These are phyloP conservation scores for Naja naja DNA, from an alignment of 2,113 vertebrate genomes.

Conservation along the genomic window DNA sequence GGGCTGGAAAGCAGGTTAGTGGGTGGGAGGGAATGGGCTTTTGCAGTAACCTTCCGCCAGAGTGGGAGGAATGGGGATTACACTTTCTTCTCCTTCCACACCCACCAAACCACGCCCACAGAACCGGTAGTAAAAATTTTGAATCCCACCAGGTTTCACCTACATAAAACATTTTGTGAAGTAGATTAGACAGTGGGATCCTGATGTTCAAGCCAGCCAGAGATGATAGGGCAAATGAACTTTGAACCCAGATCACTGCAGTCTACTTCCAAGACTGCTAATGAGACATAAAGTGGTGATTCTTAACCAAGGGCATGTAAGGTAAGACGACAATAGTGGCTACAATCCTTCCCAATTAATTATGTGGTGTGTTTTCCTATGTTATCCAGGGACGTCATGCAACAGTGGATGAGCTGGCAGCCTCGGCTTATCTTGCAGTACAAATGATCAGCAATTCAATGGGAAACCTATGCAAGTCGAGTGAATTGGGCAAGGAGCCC, in stretches of 20 bases:
- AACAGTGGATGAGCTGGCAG: slow-evolving; percentile 82
- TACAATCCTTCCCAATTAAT: too few species aligned
- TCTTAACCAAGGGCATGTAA: neutral
- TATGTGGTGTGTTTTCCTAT: neutral
- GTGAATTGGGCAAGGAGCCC: slow-evolving; percentile 85
- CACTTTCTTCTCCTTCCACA: too few species aligned
- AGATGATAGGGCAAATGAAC: neutral
- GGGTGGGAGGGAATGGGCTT: too few species aligned
- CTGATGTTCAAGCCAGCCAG: neutral
- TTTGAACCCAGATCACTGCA: neutral
- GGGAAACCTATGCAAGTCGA: slow-evolving; percentile 78
- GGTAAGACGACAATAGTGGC: neutral
- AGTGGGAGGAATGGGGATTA: too few species aligned
- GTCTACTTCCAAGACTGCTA: neutral
- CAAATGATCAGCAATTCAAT: slow-evolving; percentile 73
- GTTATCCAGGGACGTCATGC: slow-evolving; percentile 77
- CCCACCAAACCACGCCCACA: too few species aligned
- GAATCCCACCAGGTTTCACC: too few species aligned
- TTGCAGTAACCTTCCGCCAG: too few species aligned
- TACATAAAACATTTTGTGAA: neutral
- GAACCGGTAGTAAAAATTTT: too few species aligned
- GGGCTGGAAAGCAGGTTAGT: too few species aligned
- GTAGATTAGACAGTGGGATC: neutral
- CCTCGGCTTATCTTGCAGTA: slow-evolving; percentile 81
- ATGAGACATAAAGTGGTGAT: neutral